Evolutionary conservation across 2,113 vertebrate genomes (phyloP).

Genomic region (Sinocyclocheilus grahami): DNA sequence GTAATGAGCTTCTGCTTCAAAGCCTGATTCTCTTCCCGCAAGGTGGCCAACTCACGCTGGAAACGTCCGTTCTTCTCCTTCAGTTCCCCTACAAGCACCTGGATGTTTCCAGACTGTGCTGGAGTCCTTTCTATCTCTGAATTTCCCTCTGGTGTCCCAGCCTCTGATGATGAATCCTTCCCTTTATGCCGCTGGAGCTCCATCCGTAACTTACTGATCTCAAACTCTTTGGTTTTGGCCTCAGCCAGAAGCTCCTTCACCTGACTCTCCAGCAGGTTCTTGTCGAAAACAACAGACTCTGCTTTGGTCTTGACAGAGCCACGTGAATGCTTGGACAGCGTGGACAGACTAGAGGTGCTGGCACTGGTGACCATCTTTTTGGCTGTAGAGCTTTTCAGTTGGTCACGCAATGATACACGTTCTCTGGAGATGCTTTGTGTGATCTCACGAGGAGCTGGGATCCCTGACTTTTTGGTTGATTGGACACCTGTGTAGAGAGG

Average conservation of each 20-base stretch:
- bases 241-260: constrained; percentile 93
- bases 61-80: constrained; percentile 88
- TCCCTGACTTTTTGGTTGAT: constrained; percentile 86
- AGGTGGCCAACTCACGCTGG: constrained; percentile 82
- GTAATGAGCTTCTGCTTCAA: constrained; percentile 87
- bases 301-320: constrained; percentile 77
- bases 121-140: constrained; percentile 57
- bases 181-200: constrained; percentile 86
- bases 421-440: constrained; percentile 80
- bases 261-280: constrained; percentile 84
- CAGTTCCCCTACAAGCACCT: constrained; percentile 80
- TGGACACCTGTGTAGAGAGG: constrained; percentile 73
- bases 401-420: constrained; percentile 80
- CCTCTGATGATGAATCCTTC: constrained; percentile 67
- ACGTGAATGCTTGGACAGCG: constrained; percentile 83
- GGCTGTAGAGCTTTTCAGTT: constrained; percentile 68
- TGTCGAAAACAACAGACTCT: constrained; percentile 82
- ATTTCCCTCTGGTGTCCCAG: constrained; percentile 65
- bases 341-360: constrained; percentile 84
- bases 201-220: constrained; percentile 88
- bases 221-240: constrained; percentile 91
- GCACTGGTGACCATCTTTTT: constrained; percentile 87
- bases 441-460: constrained; percentile 88
- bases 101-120: constrained; percentile 69
- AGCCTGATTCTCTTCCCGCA: constrained; percentile 87